phyloP scores from a whole-genome alignment of 2,113 vertebrate species.

The Tringa solitaria region DNA sequence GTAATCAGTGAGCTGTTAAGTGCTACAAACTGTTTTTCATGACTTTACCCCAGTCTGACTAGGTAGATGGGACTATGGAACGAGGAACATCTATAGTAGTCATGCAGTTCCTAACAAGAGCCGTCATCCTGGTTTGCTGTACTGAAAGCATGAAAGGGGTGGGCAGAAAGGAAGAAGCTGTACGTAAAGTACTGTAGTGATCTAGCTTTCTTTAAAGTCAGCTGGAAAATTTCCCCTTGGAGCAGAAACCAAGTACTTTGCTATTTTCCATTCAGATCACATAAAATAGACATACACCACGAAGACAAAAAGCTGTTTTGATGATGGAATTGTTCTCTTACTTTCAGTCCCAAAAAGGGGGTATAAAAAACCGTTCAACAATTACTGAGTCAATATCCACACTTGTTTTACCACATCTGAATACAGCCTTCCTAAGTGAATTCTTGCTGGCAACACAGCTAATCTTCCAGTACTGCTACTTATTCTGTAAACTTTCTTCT shows the following conservation, averaged over 20 bases:
- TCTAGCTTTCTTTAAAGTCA: background rate
- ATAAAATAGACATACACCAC: background rate
- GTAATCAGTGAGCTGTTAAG: background rate
- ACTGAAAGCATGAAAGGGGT: rapidly evolving
- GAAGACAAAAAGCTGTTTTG: background rate
- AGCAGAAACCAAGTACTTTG: background rate
- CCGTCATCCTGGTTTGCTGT: background rate
- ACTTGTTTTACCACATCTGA: background rate
- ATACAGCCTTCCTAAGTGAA: background rate
- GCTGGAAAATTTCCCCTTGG: background rate
- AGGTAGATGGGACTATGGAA: background rate
- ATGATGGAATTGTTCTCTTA: background rate
- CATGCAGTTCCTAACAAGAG: background rate
- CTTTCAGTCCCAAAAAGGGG: background rate
- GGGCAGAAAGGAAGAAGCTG: background rate
- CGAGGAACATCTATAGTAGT: background rate
- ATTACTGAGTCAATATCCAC: background rate
- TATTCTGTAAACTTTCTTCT: background rate
- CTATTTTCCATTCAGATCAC: background rate
- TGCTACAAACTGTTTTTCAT: background rate
- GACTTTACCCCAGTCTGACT: background rate
- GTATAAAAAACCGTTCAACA: background rate
- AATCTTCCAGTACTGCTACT: background rate
- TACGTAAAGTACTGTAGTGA: background rate
- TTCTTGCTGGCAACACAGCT: background rate